Evolutionary conservation across 1,140 invertebrate species (phyloP), one percentile per base, ranked within the genome.

Genomic region (Monomorium pharaonis): DNA sequence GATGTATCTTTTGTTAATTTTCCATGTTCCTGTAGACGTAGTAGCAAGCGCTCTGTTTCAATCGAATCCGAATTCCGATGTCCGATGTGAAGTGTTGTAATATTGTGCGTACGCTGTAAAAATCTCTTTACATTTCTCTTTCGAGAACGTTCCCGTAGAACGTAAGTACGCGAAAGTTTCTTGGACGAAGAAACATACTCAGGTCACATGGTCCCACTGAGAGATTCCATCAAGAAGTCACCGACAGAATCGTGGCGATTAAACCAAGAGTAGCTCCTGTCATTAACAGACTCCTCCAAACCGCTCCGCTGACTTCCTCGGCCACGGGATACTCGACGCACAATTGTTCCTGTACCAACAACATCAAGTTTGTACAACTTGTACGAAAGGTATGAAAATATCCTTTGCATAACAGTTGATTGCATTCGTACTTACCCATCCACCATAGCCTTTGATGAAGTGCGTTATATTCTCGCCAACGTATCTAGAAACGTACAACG

Each of bases 281-380:
- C 92, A 96, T 95, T 33, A 96, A 85, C 44, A 96, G 94, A 87
- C 96, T 95, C 72, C 95, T 94, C 96, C 96, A 96, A 47, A 96
- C 93, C 42, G 95, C 96, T 63, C 96, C 95, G 62, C 95, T 96
- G 12, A 96, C 93, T 88, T 96, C 95, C 86, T 96, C 95, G 69
- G 96, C 95, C 47, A 96, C 95, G 54, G 96, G 96, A 89, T 96
- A 96, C 88, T 96, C 96, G 88, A 96, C 94, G 84, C 95, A 96
- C 80, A 96, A 94, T 86, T 96, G 95, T 90, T 96, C 96, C 96
- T 96, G 88, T 69, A 67, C n/a, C 78, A 77, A 49, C 86, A 21
- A 86, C 37, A 37, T 18, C 47, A 72, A 56, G 62, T 62, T 74
- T 44, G 30, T 44, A 1, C 44, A 30, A 18, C 16, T 27, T 9